Evolutionary conservation across 2,888 invertebrate species (phyloP), one percentile per base, ranked within the genome.

Genomic region (Papilio elwesi): DNA sequence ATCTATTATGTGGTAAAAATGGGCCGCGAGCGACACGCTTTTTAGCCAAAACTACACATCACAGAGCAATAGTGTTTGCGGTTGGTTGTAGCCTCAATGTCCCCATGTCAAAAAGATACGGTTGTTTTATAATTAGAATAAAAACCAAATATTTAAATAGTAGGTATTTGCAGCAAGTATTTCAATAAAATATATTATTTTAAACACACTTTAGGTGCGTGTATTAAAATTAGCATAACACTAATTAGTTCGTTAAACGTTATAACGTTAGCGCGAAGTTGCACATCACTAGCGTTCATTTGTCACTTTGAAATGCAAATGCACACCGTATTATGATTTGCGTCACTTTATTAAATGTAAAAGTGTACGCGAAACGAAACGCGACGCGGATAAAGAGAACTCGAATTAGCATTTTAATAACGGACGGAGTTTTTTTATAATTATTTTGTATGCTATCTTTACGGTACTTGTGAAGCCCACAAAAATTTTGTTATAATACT

Each of bases 281-380:
- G 69, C 51, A 43, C 16, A 47, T 57, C 51, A 62, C 49, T n/a
- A n/a, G 13, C 11, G 47, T 43, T 51, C 38, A 57, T 57, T 59
- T 67, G 62, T 55, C 55, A 57, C 72, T 73, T 73, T 73, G 68
- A 73, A 68, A 73, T 73, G 72, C 68, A 68, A 73, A 73, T 68
- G 55, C 53, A 55, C 38, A 63, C 8, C 15, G 59, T 15, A 53
- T 68, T 49, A 57, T 68, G 52, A 68, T 63, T 62, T 71, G 55
- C 43, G 67, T 63, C 36, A 72, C 53, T 38, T 68, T 68, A 68
- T 70, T 13, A 51, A 68, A 73, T 36, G 36, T 72, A 73, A 68
- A 68, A 68, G 48, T 73, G 72, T 55, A 55, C 63, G 26, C n/a
- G 48, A 63, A 62, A 48, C 47, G 43, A 65, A 67, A 63, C 13